Evolutionary conservation across 2,797 vertebrate genomes (phyloP).

Genomic region (Scolopax rusticola): DNA sequence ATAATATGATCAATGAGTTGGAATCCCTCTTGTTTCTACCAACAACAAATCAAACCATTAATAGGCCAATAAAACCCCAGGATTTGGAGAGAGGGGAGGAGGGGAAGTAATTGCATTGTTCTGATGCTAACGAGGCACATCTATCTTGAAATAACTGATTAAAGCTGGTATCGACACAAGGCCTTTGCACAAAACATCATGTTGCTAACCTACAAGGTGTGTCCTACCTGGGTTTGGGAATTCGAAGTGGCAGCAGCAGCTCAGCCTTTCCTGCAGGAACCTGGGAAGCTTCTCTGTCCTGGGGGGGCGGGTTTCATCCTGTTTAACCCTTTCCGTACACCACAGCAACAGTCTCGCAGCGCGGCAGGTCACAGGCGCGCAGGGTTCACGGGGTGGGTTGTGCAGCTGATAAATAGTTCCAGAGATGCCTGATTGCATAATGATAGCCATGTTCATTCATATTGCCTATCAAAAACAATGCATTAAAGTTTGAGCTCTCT

Average conservation of each 20-base stretch:
- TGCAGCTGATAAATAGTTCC: conserved; percentile 72
- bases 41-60: conserved; percentile 78
- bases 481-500: conserved; percentile 75
- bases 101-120: conserved; percentile 73
- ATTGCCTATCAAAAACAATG: conserved; percentile 77
- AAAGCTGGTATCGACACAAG: conserved; percentile 44
- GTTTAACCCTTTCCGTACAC: conserved; percentile 1
- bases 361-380: conserved; percentile 27
- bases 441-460: conserved; percentile 80
- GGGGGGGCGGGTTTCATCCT: neutral
- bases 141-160: conserved; percentile 76
- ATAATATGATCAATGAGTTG: conserved; percentile 66
- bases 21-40: conserved; percentile 65
- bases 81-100: conserved; percentile 69
- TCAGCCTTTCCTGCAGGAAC: neutral
- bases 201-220: neutral
- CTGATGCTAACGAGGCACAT: conserved; percentile 76
- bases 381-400: conserved; percentile 45
- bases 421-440: conserved; percentile 75
- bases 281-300: neutral
- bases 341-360: neutral
- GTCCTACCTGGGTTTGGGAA: neutral
- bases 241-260: neutral
- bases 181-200: neutral
- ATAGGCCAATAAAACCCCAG: conserved; percentile 75